phyloP scores from a whole-genome alignment of 2,113 vertebrate genomes.

The Clinocottus analis region DNA sequence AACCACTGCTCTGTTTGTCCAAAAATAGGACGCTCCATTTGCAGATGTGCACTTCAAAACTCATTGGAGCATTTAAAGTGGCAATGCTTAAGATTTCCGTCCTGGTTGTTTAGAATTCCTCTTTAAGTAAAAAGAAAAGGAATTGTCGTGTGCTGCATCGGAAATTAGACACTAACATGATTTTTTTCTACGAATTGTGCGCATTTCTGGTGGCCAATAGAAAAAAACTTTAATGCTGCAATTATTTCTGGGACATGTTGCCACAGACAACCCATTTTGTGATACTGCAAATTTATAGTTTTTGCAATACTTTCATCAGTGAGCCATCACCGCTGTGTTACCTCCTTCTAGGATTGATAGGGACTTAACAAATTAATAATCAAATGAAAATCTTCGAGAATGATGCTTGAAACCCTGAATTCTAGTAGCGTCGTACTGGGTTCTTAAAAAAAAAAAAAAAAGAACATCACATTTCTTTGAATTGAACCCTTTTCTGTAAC shows the following conservation, averaged over 20 bases:
- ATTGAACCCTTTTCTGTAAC: background rate
- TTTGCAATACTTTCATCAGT: background rate
- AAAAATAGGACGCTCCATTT: slow-evolving; percentile 20
- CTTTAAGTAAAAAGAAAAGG: background rate
- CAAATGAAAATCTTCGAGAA: too few relatives aligned
- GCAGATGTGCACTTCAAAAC: background rate
- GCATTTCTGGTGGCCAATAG: background rate
- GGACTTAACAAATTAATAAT: background rate
- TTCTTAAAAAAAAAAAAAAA: too few relatives aligned
- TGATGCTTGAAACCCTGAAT: too few relatives aligned
- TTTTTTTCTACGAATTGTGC: background rate
- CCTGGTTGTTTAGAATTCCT: background rate
- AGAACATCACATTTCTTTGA: background rate
- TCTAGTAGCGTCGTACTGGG: too few relatives aligned
- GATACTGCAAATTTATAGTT: background rate
- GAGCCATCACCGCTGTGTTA: background rate
- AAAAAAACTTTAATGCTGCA: background rate
- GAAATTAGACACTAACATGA: background rate
- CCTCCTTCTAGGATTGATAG: background rate
- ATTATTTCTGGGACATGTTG: background rate
- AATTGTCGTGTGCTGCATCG: background rate
- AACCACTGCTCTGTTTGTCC: background rate
- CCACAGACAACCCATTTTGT: background rate
- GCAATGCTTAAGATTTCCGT: background rate
- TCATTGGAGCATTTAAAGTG: background rate